Evolutionary conservation across 2,888 invertebrate genomes (phyloP).

Genomic region (Melangyna quadrimaculata): DNA sequence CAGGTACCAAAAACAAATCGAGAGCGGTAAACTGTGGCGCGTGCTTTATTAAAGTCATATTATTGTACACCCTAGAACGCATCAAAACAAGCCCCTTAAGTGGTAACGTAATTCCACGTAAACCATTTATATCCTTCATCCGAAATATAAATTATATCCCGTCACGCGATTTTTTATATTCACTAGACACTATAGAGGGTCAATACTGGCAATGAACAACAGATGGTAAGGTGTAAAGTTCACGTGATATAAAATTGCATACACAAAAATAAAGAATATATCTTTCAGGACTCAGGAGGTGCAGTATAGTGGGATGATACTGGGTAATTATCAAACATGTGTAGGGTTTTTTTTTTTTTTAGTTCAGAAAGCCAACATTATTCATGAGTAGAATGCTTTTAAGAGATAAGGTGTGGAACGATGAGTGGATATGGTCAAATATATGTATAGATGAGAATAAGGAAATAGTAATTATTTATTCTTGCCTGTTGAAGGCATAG

Average conservation of each 20-base stretch:
- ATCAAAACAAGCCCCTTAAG: slow-evolving; percentile 63
- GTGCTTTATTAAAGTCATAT: slow-evolving; percentile 60
- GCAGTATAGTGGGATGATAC: slow-evolving; percentile 39
- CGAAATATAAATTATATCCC: slow-evolving; percentile 57
- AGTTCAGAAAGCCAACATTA: slow-evolving; percentile 27
- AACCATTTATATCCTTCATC: slow-evolving; percentile 48
- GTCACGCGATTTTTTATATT: slow-evolving; percentile 67
- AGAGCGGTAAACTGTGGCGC: slow-evolving; percentile 61
- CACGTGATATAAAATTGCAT: slow-evolving; percentile 74
- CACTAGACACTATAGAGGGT: slow-evolving; percentile 29
- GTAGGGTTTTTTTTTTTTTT: slow-evolving; percentile 22
- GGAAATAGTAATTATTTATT: too few species aligned
- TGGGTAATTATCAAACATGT: slow-evolving; percentile 47
- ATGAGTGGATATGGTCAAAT: slow-evolving; percentile 1
- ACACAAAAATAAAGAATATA: slow-evolving; percentile 15
- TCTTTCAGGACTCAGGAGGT: slow-evolving; percentile 28
- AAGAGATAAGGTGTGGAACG: slow-evolving; percentile 39
- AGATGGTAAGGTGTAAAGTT: slow-evolving; percentile 79
- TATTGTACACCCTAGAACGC: slow-evolving; percentile 35
- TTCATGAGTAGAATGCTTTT: slow-evolving; percentile 9
- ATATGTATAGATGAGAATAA: background rate
- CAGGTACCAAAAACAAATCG: slow-evolving; percentile 33
- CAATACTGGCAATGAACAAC: slow-evolving; percentile 72
- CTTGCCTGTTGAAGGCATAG: slow-evolving; percentile 17
- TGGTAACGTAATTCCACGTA: slow-evolving; percentile 42